Evolutionary conservation across 1,140 invertebrate species (phyloP).

Genomic region (Aphaenogaster floridana): DNA sequence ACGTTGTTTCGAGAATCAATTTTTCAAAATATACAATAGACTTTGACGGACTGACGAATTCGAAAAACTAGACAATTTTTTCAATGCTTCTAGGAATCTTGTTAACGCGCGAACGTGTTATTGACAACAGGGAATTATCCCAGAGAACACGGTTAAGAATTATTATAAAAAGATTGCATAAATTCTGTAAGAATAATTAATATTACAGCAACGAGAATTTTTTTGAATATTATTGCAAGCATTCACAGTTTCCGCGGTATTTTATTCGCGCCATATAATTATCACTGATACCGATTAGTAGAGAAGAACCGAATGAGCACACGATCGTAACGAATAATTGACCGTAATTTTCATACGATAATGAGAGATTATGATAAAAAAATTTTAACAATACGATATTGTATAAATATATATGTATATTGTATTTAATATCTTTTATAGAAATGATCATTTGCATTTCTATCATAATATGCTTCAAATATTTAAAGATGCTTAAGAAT

Average conservation of each 20-base stretch:
- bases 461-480: slow-evolving; percentile 40
- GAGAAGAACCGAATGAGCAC: background rate
- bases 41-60: background rate
- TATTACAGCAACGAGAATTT: background rate
- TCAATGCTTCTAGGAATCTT: background rate
- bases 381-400: background rate
- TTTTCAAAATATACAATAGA: background rate
- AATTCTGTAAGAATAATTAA: background rate
- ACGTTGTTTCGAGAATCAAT: background rate
- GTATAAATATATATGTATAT: background rate
- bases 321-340: background rate
- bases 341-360: background rate
- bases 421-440: background rate
- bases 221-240: background rate
- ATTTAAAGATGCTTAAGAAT: background rate
- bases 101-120: background rate
- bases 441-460: background rate
- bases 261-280: background rate
- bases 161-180: background rate
- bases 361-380: background rate
- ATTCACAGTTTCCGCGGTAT: background rate
- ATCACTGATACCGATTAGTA: background rate
- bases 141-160: background rate
- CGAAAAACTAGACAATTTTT: background rate
- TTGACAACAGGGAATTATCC: background rate